A percentile compares a stretch with the other conserved stretches of the same genome.
Evolutionary conservation across 2,888 invertebrate genomes (phyloP).

Genomic region (Pseudoips prasinana): DNA sequence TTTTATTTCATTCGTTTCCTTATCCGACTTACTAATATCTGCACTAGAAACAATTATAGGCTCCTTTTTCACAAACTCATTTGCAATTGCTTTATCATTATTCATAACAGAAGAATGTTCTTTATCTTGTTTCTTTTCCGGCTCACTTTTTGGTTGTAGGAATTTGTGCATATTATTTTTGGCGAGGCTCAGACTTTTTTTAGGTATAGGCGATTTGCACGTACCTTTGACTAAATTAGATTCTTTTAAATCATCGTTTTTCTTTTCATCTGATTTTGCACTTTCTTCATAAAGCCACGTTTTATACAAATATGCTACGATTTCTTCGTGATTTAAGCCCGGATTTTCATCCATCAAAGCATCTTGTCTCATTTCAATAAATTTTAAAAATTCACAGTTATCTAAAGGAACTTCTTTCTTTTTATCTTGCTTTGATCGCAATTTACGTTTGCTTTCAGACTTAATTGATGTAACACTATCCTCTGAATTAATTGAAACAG

Average conservation of each 20-base stretch:
- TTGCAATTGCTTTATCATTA: too few relatives aligned
- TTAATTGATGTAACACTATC: slow-evolving; percentile 33
- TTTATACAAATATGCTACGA: slow-evolving; percentile 69
- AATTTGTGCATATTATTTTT: slow-evolving; percentile 21
- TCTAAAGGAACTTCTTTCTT: slow-evolving; percentile 32
- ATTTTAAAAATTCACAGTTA: slow-evolving; percentile 69
- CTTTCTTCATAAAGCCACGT: slow-evolving; percentile 71
- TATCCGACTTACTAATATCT: not conserved
- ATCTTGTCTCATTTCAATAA: slow-evolving; percentile 70
- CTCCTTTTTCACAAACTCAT: slow-evolving; percentile 11
- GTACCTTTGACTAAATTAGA: slow-evolving; percentile 49
- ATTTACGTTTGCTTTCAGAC: slow-evolving; percentile 34
- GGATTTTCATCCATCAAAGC: slow-evolving; percentile 73
- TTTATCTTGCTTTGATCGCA: slow-evolving; percentile 29
- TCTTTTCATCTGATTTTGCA: slow-evolving; percentile 52
- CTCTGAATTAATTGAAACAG: slow-evolving; percentile 29
- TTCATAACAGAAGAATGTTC: not conserved
- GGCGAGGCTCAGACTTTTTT: slow-evolving; percentile 19
- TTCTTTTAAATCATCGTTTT: slow-evolving; percentile 42
- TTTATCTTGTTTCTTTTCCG: slow-evolving; percentile 1
- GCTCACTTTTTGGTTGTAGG: slow-evolving; percentile 13
- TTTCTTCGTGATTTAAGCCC: slow-evolving; percentile 63
- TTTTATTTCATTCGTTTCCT: slow-evolving; percentile 2
- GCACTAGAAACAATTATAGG: not conserved
- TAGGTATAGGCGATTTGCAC: slow-evolving; percentile 16